phyloP scores from a whole-genome alignment of 2,797 vertebrate species.

The Gouania willdenowi region DNA sequence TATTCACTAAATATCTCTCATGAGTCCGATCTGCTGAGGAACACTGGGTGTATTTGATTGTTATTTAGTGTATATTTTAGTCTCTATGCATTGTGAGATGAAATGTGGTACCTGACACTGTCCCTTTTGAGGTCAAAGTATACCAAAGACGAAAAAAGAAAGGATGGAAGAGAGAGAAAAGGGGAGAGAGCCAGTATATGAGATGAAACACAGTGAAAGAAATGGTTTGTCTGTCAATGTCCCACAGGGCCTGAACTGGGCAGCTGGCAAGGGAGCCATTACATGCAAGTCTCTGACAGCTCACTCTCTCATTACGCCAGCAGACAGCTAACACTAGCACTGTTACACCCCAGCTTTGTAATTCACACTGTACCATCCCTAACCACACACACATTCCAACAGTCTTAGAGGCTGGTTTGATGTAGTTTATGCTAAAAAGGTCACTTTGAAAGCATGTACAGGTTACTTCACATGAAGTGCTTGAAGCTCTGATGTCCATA shows the following conservation, averaged over 20 bases:
- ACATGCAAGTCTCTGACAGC: constrained; percentile 75
- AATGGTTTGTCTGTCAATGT: constrained; percentile 54
- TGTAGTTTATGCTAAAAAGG: constrained; percentile 10
- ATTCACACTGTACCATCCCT: constrained; percentile 40
- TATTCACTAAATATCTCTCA: constrained; percentile 39
- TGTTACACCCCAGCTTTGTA: constrained; percentile 42
- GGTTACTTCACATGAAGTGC: constrained; percentile 15
- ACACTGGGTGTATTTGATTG: constrained; percentile 24
- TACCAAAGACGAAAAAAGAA: constrained; percentile 12
- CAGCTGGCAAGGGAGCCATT: constrained; percentile 74
- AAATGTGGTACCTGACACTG: constrained; percentile 21
- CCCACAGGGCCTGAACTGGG: constrained; percentile 74
- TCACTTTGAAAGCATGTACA: neutral
- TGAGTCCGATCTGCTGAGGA: constrained; percentile 31
- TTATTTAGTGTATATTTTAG: constrained; percentile 24
- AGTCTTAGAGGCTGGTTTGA: constrained; percentile 33
- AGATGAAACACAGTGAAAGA: constrained; percentile 48
- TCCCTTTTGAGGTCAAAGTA: constrained; percentile 47
- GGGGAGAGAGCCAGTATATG: constrained; percentile 9
- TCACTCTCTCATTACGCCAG: constrained; percentile 73
- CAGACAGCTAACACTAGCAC: constrained; percentile 64
- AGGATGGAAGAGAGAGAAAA: constrained; percentile 6
- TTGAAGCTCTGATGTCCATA: too few relatives aligned
- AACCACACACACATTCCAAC: constrained; percentile 26
- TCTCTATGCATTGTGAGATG: constrained; percentile 21